Evolutionary conservation across 2,797 vertebrate genomes (phyloP), one percentile per base, ranked within the genome.

Genomic region (Oreortyx pictus): DNA sequence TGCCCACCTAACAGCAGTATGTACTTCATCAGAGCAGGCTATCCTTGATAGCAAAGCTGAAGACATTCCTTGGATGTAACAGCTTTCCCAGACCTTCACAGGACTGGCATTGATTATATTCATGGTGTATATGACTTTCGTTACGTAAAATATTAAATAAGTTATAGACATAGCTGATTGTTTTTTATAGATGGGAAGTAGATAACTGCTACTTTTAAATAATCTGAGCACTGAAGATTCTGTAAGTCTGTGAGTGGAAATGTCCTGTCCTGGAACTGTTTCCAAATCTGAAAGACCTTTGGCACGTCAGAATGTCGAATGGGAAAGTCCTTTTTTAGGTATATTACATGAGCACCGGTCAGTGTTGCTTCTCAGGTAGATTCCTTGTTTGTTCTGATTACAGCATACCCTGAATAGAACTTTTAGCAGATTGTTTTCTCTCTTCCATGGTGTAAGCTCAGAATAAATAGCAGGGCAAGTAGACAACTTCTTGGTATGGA

Each of bases 371-470:
- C 54, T 88, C 25, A 62, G 52, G 50, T 23, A 86, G 56, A 24
- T 52, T 73, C 60, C 77, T 60, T 44, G 14, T 47, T 89, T 81
- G 82, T 65, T 90, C 47, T 79, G 24, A 59, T 59, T 41, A 33
- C 74, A 52, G 4, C 73, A 82, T 31, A n/a, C 49, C 79, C 31
- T 73, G 60, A 86, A 71, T 67, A 35, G 31, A 77, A 92, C 87
- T 88, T 92, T 7, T 70, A 52, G 72, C 59, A 65, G 60, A 67
- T 74, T 81, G 39, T 67, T 94, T 85, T 85, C 78, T 47, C 92
- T 92, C 52, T 91, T 86, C 49, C 2, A 0, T 73, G 31, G 23
- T 43, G 60, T 80, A 86, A 85, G 14, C 66, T 54, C 62, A 39
- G 74, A 72, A 57, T 75, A 82, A 93, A 70, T 19, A 62, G n/a